Base-by-base conservation (phyloP, 2,888 invertebrate species). In the Blastobasis adustella region DNA sequence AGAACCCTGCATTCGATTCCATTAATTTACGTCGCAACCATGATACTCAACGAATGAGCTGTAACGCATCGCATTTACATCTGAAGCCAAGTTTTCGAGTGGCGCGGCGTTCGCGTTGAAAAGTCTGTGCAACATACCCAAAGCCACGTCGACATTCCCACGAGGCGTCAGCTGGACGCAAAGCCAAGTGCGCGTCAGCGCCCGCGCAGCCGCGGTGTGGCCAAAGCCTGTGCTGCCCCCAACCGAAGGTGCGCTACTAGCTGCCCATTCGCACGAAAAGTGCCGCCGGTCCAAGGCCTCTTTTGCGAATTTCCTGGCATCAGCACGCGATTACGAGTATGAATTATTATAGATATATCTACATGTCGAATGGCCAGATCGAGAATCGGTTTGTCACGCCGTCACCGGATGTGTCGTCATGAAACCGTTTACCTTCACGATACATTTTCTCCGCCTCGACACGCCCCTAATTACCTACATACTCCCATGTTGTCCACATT, bases 251-350 rank as follows among this genome's bases (percentile, higher is more conserved):
- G 73, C 71, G 63, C 69, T 65, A 79, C 82, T 79, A 78, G 69
- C 67, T 69, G 67, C 69, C 54, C 69, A 76, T 77, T 73, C 73
- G 67, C 65, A 67, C 71, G 76, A 77, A 82, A 82, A 80, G 68
- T 76, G 71, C 64, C 68, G 65, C 59, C 57, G 62, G 66, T 62
- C 70, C 82, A 81, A 81, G 80, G 80, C 71, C 73, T 73, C 63
- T 58, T 67, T 69, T 62, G 56, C 67, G 65, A 77, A 86, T 87
- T 85, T 79, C 69, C 84, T 88, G 87, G 87, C 87, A 85, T 77
- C 66, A 68, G 68, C 77, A 66, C 72, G 69, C 71, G 73, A 73
- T 73, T 72, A 68, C 73, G 61, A 64, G 66, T 67, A 62, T 67
- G 71, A 70, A 69, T 69, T 70, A 69, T 69, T 70, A 70, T 66